Conservation (phyloP, 2,797 vertebrate species). For the Percopsis omiscomaycus region DNA sequence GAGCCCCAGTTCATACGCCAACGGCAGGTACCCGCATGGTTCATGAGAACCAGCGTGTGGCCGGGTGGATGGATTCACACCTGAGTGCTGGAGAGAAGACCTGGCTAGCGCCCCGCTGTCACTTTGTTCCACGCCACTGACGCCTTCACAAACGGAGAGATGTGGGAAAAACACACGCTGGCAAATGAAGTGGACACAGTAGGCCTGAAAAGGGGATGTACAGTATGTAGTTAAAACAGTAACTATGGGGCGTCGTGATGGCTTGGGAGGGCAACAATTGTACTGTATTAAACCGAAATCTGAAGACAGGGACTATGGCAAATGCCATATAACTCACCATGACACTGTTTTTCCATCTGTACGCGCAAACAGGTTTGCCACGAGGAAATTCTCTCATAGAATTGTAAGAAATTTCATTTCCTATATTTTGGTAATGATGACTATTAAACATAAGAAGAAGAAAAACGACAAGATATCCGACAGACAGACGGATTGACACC, state of each 20-base stretch:
- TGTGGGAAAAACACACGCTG: neutral
- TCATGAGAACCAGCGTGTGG: neutral
- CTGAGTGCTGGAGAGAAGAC: constrained; percentile 14
- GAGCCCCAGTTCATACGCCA: too few relatives aligned
- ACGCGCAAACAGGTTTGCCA: too few relatives aligned
- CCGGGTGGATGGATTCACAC: constrained; percentile 27
- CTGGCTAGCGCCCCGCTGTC: constrained; percentile 9
- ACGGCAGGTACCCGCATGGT: neutral
- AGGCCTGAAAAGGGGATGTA: neutral
- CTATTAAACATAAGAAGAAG: too few relatives aligned
- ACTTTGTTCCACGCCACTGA: constrained; percentile 8
- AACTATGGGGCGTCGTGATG: neutral
- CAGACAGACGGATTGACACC: too few relatives aligned
- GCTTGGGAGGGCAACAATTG: neutral
- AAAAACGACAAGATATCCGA: too few relatives aligned
- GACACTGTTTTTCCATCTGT: too few relatives aligned
- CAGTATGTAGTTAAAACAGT: neutral
- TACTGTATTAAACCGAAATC: neutral
- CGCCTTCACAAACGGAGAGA: neutral
- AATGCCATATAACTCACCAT: neutral
- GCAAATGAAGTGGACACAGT: neutral
- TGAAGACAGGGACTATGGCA: neutral
- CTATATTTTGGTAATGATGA: too few relatives aligned
- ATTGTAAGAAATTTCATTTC: too few relatives aligned
- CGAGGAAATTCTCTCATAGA: too few relatives aligned